Conservation (phyloP, 2,888 invertebrate genomes). For the Cephus pygmeus region DNA sequence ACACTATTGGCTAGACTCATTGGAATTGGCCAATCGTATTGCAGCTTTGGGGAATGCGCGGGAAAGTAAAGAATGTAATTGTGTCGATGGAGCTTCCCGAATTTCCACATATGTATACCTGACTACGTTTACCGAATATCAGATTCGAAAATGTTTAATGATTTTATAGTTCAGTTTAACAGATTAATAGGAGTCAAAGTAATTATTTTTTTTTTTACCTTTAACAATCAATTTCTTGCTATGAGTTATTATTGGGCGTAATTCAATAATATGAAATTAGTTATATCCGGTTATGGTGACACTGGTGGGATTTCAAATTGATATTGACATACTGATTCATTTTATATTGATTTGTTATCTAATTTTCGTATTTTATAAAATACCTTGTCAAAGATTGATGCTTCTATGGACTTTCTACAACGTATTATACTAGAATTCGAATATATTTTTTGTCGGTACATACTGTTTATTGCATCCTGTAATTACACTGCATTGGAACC, state of each 20-base stretch:
- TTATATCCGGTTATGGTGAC: not conserved
- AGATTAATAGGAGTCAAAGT: not conserved
- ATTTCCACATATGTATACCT: not conserved
- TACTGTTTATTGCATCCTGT: not conserved
- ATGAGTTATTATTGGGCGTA: not conserved
- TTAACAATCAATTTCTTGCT: not conserved
- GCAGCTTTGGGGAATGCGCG: constrained; percentile 5
- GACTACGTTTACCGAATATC: not conserved
- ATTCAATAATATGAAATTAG: not conserved
- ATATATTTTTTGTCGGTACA: not conserved
- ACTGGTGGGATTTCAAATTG: constrained; percentile 2
- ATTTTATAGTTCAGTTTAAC: not conserved
- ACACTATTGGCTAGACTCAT: constrained; percentile 10
- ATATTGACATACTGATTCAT: not conserved
- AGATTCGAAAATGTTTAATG: not conserved
- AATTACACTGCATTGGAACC: not conserved
- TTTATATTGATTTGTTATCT: not conserved
- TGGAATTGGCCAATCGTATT: constrained; percentile 2
- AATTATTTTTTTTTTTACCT: not conserved
- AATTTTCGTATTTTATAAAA: not conserved
- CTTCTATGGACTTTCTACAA: not conserved
- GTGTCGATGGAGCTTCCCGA: not conserved
- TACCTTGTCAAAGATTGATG: not conserved
- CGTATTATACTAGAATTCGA: not conserved
- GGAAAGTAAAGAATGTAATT: constrained; percentile 6